These are phyloP conservation scores for Lasioglossum morio DNA, from an alignment of 2,888 invertebrate genomes.

Conservation along the genomic window DNA sequence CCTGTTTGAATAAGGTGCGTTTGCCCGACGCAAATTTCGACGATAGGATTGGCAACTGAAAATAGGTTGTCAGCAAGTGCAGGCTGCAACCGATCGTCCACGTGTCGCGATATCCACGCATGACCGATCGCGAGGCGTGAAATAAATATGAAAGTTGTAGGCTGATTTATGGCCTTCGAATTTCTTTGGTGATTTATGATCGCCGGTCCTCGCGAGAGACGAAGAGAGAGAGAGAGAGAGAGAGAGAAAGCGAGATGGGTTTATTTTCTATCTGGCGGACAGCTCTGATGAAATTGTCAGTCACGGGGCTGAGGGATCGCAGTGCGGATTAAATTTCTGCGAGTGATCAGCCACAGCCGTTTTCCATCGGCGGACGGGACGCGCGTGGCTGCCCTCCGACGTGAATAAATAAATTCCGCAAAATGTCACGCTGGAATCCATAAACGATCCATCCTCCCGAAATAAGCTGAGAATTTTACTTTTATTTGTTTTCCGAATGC, in stretches of 20 bases:
- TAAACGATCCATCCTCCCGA: background rate
- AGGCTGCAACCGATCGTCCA: constrained; percentile 16
- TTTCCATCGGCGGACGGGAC: background rate
- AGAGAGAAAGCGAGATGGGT: constrained; percentile 15
- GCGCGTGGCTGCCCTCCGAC: background rate
- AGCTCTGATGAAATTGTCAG: constrained; percentile 44
- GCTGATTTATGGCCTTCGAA: constrained; percentile 65
- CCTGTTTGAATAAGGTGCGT: background rate
- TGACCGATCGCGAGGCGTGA: constrained; percentile 49
- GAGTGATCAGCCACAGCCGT: background rate
- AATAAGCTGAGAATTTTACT: background rate
- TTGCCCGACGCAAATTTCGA: constrained; percentile 25
- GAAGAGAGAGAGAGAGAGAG: background rate
- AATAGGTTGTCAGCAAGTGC: constrained; percentile 44
- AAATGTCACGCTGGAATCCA: constrained; percentile 11
- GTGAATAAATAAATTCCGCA: constrained; percentile 6
- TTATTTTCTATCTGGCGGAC: constrained; percentile 55
- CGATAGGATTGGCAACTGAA: constrained; percentile 1
- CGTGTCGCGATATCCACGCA: constrained; percentile 53
- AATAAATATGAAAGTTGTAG: constrained; percentile 68
- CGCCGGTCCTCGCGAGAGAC: background rate
- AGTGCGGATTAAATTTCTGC: constrained; percentile 27
- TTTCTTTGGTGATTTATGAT: constrained; percentile 60
- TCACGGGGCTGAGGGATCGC: constrained; percentile 20
- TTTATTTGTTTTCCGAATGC: background rate